Conservation (phyloP, 2,113 vertebrate genomes). For the Neoarius graeffei region DNA sequence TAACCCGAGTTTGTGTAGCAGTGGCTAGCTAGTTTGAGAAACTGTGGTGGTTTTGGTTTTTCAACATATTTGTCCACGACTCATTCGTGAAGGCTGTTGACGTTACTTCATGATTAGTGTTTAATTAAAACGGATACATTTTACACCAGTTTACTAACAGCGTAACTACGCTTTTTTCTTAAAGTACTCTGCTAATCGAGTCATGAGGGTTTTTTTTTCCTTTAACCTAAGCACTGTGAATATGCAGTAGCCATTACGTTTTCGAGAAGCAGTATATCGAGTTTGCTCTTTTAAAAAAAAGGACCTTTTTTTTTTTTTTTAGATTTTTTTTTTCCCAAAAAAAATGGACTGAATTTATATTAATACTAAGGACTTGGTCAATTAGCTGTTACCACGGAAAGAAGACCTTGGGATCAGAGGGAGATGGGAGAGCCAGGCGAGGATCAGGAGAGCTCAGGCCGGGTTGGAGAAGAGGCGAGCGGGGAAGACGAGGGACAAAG, state of each 20-base stretch:
- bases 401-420: constrained; percentile 47
- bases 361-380: constrained; percentile 66
- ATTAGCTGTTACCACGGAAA: constrained; percentile 48
- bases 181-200: background rate
- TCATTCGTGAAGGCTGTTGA: background rate
- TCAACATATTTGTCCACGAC: background rate
- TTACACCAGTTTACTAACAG: background rate
- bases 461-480: constrained; percentile 53
- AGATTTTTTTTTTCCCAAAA: no score
- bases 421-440: constrained; percentile 55
- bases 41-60: background rate
- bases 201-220: no score
- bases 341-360: constrained; percentile 64
- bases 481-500: constrained; percentile 48
- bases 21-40: no score
- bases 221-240: background rate
- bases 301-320: background rate
- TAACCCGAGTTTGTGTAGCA: background rate
- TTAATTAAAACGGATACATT: background rate
- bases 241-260: background rate
- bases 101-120: background rate
- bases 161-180: background rate
- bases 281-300: background rate
- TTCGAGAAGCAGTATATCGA: background rate
- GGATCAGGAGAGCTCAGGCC: constrained; percentile 59